phyloP scores from a whole-genome alignment of 1,140 invertebrate genomes.

The Ditylenchus dipsaci region DNA sequence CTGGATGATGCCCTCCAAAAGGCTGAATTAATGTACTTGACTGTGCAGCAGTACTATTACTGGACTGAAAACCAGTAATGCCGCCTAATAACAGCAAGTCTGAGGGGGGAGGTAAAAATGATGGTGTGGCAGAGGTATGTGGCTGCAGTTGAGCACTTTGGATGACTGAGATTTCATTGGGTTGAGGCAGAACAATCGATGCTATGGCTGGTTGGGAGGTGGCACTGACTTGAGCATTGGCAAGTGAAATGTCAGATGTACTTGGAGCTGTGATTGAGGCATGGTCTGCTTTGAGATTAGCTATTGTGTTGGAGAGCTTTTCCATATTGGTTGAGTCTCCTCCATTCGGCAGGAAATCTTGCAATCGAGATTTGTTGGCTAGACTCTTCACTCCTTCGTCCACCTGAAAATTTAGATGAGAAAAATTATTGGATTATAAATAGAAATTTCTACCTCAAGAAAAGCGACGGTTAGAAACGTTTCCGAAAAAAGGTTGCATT shows the following conservation, averaged over 20 bases:
- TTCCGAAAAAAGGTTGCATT: too few species aligned
- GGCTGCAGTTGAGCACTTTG: not conserved
- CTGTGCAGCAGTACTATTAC: not conserved
- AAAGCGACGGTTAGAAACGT: too few species aligned
- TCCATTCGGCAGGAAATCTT: not conserved
- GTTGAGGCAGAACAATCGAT: too few species aligned
- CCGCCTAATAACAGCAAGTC: slow-evolving; percentile 25
- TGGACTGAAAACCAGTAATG: not conserved
- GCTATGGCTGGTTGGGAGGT: too few species aligned
- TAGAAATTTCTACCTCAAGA: too few species aligned
- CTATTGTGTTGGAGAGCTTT: not conserved
- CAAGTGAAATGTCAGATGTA: too few species aligned
- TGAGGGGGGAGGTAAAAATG: slow-evolving; percentile 34
- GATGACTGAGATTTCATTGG: not conserved
- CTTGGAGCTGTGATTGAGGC: not conserved
- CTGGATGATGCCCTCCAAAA: not conserved
- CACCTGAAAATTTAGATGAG: slow-evolving; percentile 10
- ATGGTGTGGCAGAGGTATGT: not conserved
- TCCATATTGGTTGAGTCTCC: not conserved
- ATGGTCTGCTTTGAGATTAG: not conserved
- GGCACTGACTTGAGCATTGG: too few species aligned
- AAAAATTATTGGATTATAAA: too few species aligned
- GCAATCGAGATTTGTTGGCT: slow-evolving; percentile 7
- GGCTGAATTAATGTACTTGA: not conserved
- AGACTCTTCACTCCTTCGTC: slow-evolving; percentile 21